phyloP scores from a whole-genome alignment of 2,888 invertebrate genomes.

The Drosophila trichaetosa region DNA sequence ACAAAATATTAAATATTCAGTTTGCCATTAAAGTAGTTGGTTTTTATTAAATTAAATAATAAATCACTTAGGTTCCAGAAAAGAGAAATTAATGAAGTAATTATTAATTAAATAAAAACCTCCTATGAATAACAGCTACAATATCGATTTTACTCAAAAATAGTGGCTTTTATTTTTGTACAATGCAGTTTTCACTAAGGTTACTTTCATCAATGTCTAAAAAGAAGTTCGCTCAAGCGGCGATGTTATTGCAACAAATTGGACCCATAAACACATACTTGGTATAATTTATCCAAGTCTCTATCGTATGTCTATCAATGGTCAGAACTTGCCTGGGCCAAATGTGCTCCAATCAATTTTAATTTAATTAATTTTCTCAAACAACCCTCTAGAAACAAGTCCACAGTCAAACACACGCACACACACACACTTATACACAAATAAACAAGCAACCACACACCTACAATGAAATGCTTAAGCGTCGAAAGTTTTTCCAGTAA shows the following conservation, averaged over 20 bases:
- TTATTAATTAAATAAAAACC: background rate
- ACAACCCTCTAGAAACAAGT: conserved; percentile 31
- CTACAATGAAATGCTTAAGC: conserved; percentile 53
- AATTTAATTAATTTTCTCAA: conserved; percentile 70
- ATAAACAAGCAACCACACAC: conserved; percentile 28
- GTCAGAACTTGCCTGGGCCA: conserved; percentile 41
- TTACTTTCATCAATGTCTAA: background rate
- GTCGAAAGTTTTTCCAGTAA: conserved; percentile 67
- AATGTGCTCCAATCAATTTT: conserved; percentile 70
- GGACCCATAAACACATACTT: conserved; percentile 32
- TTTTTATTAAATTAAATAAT: background rate
- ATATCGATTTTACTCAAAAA: background rate
- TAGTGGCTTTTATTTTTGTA: background rate
- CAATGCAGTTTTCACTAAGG: background rate
- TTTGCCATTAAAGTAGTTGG: conserved; percentile 1
- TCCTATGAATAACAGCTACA: background rate
- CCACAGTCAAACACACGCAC: conserved; percentile 32
- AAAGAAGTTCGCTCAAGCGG: background rate
- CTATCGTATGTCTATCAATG: conserved; percentile 23
- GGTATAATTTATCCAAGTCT: conserved; percentile 38
- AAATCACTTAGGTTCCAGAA: background rate
- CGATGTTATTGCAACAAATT: conserved; percentile 27
- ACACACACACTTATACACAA: conserved; percentile 17
- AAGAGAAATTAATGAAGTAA: background rate
- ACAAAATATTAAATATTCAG: conserved; percentile 17